Percentiles rank a stretch among this genome's conserved stretches.
Evolutionary conservation across 2,113 vertebrate species (phyloP).

Genomic region (Cervus canadensis): DNA sequence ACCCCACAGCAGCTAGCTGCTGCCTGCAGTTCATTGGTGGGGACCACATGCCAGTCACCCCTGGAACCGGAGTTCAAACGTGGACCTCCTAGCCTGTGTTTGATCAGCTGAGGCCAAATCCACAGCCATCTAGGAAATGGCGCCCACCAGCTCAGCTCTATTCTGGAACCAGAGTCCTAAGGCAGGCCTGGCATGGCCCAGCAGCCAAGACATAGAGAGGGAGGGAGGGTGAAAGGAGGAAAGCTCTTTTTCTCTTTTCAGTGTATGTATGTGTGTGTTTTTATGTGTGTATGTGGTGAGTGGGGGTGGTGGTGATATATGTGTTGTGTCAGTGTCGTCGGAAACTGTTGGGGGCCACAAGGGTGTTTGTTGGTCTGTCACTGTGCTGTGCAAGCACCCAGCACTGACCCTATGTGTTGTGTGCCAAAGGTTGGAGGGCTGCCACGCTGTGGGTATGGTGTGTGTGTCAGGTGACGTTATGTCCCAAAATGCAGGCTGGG

Average conservation of each 20-base stretch:
- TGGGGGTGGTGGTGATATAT: background rate
- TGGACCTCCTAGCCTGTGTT: conserved; percentile 58
- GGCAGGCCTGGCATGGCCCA: background rate
- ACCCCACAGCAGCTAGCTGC: conserved; percentile 17
- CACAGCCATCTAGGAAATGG: conserved; percentile 42
- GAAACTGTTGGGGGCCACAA: background rate
- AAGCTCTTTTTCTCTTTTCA: background rate
- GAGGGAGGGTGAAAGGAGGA: background rate
- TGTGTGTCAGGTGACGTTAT: background rate
- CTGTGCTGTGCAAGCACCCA: background rate
- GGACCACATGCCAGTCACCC: conserved; percentile 37
- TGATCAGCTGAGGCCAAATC: conserved; percentile 67
- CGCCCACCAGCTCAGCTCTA: background rate
- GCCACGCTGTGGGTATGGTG: background rate
- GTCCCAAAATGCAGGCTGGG: background rate
- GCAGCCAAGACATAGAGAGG: background rate
- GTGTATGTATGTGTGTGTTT: background rate
- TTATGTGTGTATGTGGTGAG: background rate
- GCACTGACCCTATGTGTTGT: background rate
- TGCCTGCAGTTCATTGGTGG: conserved; percentile 27
- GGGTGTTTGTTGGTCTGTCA: background rate
- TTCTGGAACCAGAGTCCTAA: background rate
- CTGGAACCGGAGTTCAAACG: conserved; percentile 1
- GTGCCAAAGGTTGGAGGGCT: background rate
- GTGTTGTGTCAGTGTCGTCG: background rate